A percentile compares a stretch with the other conserved stretches of the same genome.
Evolutionary conservation across 2,797 vertebrate genomes (phyloP).

Genomic region (Epinephelus coioides): DNA sequence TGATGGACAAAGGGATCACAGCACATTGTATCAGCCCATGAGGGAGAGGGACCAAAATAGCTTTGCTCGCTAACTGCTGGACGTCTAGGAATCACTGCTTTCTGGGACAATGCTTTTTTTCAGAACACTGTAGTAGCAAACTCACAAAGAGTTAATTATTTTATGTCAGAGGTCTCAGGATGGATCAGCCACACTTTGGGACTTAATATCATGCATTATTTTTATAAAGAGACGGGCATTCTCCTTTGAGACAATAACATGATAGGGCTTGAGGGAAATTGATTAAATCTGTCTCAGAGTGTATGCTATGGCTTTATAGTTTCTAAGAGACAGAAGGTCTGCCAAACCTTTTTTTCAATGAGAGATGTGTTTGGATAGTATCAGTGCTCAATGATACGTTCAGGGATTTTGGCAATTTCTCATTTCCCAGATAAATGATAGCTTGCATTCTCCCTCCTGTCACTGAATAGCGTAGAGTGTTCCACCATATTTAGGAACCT

Average conservation of each 20-base stretch:
- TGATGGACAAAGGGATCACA: constrained; percentile 83
- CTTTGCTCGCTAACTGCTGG: constrained; percentile 52
- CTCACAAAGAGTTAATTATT: constrained; percentile 32
- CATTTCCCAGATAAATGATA: constrained; percentile 45
- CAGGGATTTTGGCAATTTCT: constrained; percentile 38
- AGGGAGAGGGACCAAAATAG: constrained; percentile 74
- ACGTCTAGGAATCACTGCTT: constrained; percentile 57
- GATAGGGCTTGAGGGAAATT: constrained; percentile 29
- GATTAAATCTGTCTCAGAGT: constrained; percentile 18
- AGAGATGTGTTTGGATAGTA: constrained; percentile 35
- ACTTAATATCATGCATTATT: constrained; percentile 18
- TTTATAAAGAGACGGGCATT: constrained; percentile 16
- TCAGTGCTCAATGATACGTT: constrained; percentile 39
- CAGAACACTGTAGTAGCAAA: constrained; percentile 6
- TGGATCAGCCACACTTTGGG: constrained; percentile 1
- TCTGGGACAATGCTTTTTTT: constrained; percentile 36
- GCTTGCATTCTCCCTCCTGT: constrained; percentile 14
- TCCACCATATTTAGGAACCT: constrained; percentile 31
- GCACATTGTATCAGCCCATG: constrained; percentile 60
- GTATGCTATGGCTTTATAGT: constrained; percentile 14
- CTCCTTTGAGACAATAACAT: constrained; percentile 19
- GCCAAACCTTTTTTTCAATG: constrained; percentile 17
- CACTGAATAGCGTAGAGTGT: constrained; percentile 13
- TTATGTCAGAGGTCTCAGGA: constrained; percentile 17
- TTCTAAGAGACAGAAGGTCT: constrained; percentile 34